phyloP scores from a whole-genome alignment of 1,140 invertebrate genomes.

The Cardiocondyla obscurior region DNA sequence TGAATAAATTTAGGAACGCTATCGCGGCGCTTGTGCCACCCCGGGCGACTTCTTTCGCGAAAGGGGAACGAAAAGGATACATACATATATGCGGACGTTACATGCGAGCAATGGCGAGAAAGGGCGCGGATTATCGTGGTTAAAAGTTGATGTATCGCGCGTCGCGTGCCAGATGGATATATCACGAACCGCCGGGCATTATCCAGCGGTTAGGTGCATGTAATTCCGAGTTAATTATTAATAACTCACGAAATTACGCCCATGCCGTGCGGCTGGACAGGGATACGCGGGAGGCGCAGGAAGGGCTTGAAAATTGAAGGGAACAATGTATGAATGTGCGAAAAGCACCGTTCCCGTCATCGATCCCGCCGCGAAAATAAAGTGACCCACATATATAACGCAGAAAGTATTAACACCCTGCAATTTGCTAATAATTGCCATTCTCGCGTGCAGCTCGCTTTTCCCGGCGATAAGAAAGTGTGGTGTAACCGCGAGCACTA shows the following conservation, averaged over 20 bases:
- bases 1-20: constrained; percentile 68
- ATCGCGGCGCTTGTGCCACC: constrained; percentile 48
- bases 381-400: background rate
- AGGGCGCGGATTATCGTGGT: constrained; percentile 59
- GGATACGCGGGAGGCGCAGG: constrained; percentile 25
- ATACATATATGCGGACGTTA: constrained; percentile 24
- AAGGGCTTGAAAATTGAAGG: background rate
- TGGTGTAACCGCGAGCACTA: constrained; percentile 20
- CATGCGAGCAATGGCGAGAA: constrained; percentile 13
- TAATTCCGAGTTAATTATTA: constrained; percentile 64
- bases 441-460: background rate
- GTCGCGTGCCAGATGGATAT: constrained; percentile 58
- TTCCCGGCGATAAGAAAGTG: constrained; percentile 18
- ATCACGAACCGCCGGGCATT: constrained; percentile 25
- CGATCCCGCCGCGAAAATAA: background rate
- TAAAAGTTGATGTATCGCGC: constrained; percentile 57
- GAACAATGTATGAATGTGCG: constrained; percentile 23
- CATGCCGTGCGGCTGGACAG: constrained; percentile 24
- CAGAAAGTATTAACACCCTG: background rate
- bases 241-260: constrained; percentile 47
- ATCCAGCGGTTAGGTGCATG: constrained; percentile 35
- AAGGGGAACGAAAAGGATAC: background rate
- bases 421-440: background rate
- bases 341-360: background rate
- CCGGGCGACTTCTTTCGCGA: constrained; percentile 34